Conservation (phyloP, 1,140 invertebrate genomes). For the Eubasilissa regina region DNA sequence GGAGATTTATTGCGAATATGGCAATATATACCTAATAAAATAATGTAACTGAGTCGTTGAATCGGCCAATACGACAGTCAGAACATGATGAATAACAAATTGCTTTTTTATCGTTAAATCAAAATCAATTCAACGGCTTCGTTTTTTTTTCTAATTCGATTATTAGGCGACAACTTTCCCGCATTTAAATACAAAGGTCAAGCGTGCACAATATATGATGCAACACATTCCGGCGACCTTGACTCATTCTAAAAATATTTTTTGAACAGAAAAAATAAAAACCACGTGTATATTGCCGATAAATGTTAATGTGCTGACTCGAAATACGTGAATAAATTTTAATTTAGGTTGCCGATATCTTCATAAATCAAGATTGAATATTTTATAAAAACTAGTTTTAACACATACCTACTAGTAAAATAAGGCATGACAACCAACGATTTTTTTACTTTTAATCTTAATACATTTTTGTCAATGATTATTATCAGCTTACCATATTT, state of each 20-base stretch:
- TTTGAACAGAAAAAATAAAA: no score
- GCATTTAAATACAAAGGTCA: constrained; percentile 1
- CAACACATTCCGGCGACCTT: constrained; percentile 10
- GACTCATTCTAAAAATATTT: constrained; percentile 2
- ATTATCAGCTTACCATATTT: no score
- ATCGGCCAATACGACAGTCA: neutral
- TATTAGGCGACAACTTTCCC: constrained; percentile 9
- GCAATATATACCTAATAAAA: neutral
- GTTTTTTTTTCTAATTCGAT: neutral
- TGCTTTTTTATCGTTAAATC: neutral
- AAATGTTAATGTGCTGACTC: no score
- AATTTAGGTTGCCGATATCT: no score
- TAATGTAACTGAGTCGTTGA: neutral
- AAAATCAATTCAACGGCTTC: neutral
- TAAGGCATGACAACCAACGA: no score
- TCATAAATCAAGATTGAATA: no score
- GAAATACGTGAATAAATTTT: no score
- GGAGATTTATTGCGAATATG: neutral
- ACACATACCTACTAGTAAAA: no score
- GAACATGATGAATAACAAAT: neutral
- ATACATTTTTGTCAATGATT: no score
- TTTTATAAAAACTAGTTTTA: no score
- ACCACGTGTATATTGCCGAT: no score
- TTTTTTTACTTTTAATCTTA: no score
- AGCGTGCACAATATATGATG: constrained; percentile 1